Base-by-base conservation (phyloP, 2,797 vertebrate species). In the Heterohyrax brucei region DNA sequence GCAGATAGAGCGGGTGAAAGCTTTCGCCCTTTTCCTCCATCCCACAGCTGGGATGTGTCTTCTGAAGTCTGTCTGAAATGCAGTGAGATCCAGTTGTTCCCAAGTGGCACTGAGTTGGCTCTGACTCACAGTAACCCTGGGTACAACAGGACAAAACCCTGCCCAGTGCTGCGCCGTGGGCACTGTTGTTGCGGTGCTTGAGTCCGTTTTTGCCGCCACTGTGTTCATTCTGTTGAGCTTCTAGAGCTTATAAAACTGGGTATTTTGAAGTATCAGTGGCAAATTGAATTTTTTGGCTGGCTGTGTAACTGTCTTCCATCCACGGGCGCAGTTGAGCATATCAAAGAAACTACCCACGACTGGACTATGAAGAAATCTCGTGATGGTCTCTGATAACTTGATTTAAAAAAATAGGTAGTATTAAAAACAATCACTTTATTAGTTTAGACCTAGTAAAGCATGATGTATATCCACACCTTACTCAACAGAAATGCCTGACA, bases 351-450 rank as follows among this genome's bases (percentile, higher is more conserved):
- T 5, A n/a, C 22, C 0, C 4, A 6, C 18, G 24, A 72, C 61
- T 7, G 66, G 22, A 80, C 14, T 75, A 1, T 56, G 46, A 79
- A 48, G 53, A 94, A 64, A 72, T 33, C 30, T 85, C 39, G 16
- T 18, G 72, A 14, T 56, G 10, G 75, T 66, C 44, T 68, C 64
- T 78, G 18, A 33, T 12, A 33, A 9, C 8, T 76, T 90, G 48
- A 75, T 62, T 64, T 46, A 46, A 46, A 90, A 79, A 93, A 89
- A 84, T 33, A 39, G 24, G 78, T 3, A 24, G 2, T 70, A 53
- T 93, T 87, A 70, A 92, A 85, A 87, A 82, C 87, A 76, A 50
- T 82, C 79, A 91, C 56, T 97, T 97, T 96, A 97, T 97, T 97
- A 77, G 26, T 61, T 68, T 22, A 78, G 50, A 44, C 44, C 81